Evolutionary conservation across 1,140 invertebrate genomes (phyloP).

Genomic region (Drosophila melanogaster): DNA sequence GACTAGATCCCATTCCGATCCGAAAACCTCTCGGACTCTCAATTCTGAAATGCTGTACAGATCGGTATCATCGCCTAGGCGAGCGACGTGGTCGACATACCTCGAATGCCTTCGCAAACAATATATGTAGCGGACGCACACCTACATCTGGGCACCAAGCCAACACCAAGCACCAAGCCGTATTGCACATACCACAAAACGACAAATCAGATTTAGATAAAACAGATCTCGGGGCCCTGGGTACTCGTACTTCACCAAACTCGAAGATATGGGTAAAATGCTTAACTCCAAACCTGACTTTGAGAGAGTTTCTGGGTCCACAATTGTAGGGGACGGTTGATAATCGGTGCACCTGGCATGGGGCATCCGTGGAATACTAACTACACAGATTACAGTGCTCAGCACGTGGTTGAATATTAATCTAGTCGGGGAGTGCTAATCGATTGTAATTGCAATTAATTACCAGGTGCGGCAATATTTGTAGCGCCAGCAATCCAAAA

Average conservation of each 20-base stretch:
- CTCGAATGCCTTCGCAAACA: neutral
- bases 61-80: conserved; percentile 34
- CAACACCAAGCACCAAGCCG: conserved; percentile 21
- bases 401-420: conserved; percentile 26
- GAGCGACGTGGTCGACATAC: conserved; percentile 42
- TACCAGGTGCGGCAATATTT: neutral
- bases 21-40: neutral
- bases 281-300: conserved; percentile 16
- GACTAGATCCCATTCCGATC: conserved; percentile 5
- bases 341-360: conserved; percentile 13
- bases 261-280: neutral
- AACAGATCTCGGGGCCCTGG: conserved; percentile 10
- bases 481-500: neutral
- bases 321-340: conserved; percentile 5
- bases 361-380: conserved; percentile 15
- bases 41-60: conserved; percentile 7
- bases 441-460: neutral
- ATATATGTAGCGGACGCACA: neutral
- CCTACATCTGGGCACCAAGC: neutral
- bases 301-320: neutral
- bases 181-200: neutral
- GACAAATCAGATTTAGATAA: conserved; percentile 10
- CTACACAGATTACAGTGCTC: neutral
- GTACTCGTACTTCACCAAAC: neutral
- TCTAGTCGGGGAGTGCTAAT: neutral